A percentile compares a stretch with the other conserved stretches of the same genome.
These are phyloP conservation scores for Enoplosus armatus DNA, from an alignment of 2,797 vertebrate species.

Conservation along the genomic window DNA sequence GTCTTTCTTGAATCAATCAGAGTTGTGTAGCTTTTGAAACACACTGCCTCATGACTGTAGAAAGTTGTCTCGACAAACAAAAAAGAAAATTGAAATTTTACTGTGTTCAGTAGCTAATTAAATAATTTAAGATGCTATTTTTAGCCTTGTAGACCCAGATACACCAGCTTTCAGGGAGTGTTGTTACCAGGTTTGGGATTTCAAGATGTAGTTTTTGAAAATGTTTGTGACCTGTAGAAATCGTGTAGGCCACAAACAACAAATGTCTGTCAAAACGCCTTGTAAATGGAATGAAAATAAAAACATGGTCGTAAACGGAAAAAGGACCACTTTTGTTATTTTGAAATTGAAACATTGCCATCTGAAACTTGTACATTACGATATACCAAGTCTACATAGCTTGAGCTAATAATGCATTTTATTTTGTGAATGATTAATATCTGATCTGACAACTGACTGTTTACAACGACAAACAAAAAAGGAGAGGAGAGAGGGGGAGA, in stretches of 20 bases:
- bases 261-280: background rate
- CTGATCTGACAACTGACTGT: slow-evolving; percentile 22
- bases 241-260: background rate
- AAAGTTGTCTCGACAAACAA: slow-evolving; percentile 40
- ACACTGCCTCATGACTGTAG: slow-evolving; percentile 8
- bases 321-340: background rate
- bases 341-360: background rate
- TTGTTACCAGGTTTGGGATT: slow-evolving; percentile 35
- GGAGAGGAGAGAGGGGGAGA: background rate
- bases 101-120: slow-evolving; percentile 38
- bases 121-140: slow-evolving; percentile 55
- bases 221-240: slow-evolving; percentile 8
- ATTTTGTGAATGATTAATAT: slow-evolving; percentile 9
- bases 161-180: slow-evolving; percentile 41
- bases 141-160: slow-evolving; percentile 51
- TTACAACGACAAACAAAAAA: slow-evolving; percentile 24
- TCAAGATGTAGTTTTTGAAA: slow-evolving; percentile 22
- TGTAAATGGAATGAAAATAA: background rate
- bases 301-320: background rate
- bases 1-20: slow-evolving; percentile 40
- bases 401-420: background rate
- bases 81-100: slow-evolving; percentile 50
- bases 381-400: background rate
- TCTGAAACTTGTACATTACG: background rate
- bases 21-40: slow-evolving; percentile 30